phyloP scores from a whole-genome alignment of 2,113 vertebrate species.

The Dasyprocta punctata region DNA sequence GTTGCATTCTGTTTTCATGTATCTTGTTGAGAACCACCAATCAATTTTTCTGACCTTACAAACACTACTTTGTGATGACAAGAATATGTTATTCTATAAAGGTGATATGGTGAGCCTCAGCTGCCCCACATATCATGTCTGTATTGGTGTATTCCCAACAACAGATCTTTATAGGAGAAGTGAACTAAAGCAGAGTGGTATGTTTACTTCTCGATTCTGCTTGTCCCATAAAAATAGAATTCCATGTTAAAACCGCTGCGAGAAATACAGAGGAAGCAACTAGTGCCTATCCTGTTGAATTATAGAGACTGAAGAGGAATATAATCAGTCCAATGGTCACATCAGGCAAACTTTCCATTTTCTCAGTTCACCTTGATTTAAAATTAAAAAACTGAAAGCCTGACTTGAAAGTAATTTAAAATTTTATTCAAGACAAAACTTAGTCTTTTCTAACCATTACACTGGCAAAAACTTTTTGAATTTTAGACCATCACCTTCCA shows the following conservation, averaged over 20 bases:
- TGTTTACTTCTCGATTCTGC: background rate
- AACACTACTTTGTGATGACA: background rate
- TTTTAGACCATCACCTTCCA: background rate
- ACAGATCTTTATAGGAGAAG: conserved; percentile 1
- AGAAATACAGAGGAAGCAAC: conserved; percentile 11
- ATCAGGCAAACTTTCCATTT: background rate
- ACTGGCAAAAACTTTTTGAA: conserved; percentile 22
- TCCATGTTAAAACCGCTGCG: conserved; percentile 10
- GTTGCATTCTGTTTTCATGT: background rate
- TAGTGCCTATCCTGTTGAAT: background rate
- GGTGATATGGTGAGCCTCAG: background rate
- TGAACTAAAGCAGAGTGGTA: background rate
- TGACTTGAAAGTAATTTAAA: background rate
- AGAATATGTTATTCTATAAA: background rate
- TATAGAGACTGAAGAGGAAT: background rate
- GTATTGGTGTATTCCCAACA: background rate
- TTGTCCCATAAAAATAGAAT: conserved; percentile 56
- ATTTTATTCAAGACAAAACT: background rate
- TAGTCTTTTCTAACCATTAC: background rate
- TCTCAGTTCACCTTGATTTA: background rate
- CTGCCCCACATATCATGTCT: background rate
- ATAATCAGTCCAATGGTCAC: background rate
- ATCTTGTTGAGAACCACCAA: background rate
- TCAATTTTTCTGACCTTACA: background rate
- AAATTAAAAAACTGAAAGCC: conserved; percentile 35